phyloP scores from a whole-genome alignment of 2,888 invertebrate species.

The Acleris sparsana region DNA sequence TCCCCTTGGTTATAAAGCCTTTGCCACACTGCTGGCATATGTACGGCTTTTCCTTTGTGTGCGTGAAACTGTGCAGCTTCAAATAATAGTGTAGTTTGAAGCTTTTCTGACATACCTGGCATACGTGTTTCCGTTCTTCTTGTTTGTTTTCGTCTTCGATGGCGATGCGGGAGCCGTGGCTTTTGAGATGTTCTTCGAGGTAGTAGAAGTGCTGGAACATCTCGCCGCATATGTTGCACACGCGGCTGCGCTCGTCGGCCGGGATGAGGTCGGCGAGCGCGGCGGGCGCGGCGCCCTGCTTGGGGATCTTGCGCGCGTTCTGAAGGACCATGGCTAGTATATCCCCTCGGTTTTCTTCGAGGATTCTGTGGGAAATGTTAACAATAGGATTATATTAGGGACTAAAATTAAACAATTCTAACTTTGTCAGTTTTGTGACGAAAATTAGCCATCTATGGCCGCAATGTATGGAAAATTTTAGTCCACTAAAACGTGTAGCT shows the following conservation, averaged over 20 bases:
- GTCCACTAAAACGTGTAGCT: too few relatives aligned
- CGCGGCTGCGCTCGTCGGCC: slow-evolving; percentile 64
- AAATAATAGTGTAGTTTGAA: slow-evolving; percentile 75
- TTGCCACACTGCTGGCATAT: slow-evolving; percentile 77
- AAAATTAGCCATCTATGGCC: too few relatives aligned
- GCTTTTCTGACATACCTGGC: slow-evolving; percentile 67
- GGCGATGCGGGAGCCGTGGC: slow-evolving; percentile 70
- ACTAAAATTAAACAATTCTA: too few relatives aligned
- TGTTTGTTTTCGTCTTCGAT: slow-evolving; percentile 56
- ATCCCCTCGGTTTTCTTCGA: slow-evolving; percentile 69
- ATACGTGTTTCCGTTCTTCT: slow-evolving; percentile 69
- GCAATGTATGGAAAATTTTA: too few relatives aligned
- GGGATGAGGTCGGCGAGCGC: slow-evolving; percentile 46
- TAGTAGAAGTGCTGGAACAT: slow-evolving; percentile 76
- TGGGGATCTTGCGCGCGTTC: slow-evolving; percentile 71
- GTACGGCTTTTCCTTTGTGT: slow-evolving; percentile 74
- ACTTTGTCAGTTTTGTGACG: too few relatives aligned
- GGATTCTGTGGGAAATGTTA: slow-evolving; percentile 53
- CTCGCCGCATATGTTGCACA: slow-evolving; percentile 77
- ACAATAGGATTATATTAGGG: too few relatives aligned
- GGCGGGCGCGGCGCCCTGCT: slow-evolving; percentile 46
- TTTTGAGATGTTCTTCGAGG: slow-evolving; percentile 72
- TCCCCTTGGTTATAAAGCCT: slow-evolving; percentile 74
- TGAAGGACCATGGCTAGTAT: slow-evolving; percentile 75
- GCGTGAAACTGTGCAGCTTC: slow-evolving; percentile 73